These are phyloP conservation scores for Okamejei kenojei DNA, from an alignment of 2,797 vertebrate species.

Conservation along the genomic window DNA sequence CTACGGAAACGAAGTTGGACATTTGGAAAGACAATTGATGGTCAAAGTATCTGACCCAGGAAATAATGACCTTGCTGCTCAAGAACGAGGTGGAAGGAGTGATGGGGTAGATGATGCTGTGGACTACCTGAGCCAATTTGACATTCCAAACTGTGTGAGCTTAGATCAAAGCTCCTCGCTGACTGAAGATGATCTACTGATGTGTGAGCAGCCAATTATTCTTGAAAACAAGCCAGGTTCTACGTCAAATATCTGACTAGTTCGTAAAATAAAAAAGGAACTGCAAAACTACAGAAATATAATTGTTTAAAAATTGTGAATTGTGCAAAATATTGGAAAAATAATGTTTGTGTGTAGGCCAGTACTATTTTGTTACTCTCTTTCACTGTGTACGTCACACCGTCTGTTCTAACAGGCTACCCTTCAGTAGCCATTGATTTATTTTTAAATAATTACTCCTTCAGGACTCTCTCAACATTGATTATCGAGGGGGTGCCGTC, in stretches of 20 bases:
- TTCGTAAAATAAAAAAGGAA: background rate
- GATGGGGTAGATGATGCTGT: slow-evolving; percentile 55
- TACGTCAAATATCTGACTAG: slow-evolving; percentile 44
- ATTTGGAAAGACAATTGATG: slow-evolving; percentile 49
- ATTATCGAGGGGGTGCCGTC: too few species aligned
- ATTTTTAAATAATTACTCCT: too few species aligned
- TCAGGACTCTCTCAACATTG: too few species aligned
- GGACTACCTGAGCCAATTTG: slow-evolving; percentile 65
- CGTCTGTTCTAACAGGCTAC: background rate
- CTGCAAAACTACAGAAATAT: background rate
- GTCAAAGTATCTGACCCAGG: slow-evolving; percentile 47
- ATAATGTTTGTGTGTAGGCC: background rate
- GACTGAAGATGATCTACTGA: slow-evolving; percentile 72
- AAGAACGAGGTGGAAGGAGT: slow-evolving; percentile 51
- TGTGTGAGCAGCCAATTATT: slow-evolving; percentile 63
- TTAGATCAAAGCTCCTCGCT: slow-evolving; percentile 69
- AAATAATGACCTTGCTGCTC: slow-evolving; percentile 45
- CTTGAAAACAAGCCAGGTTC: slow-evolving; percentile 57
- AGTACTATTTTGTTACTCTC: background rate
- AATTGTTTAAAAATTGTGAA: background rate
- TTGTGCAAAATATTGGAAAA: background rate
- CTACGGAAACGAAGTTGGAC: slow-evolving; percentile 71
- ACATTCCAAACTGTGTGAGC: slow-evolving; percentile 82
- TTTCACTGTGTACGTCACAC: background rate
- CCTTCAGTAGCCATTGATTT: too few species aligned